Evolutionary conservation across 2,797 vertebrate species (phyloP).

Genomic region (Dipus sagitta): DNA sequence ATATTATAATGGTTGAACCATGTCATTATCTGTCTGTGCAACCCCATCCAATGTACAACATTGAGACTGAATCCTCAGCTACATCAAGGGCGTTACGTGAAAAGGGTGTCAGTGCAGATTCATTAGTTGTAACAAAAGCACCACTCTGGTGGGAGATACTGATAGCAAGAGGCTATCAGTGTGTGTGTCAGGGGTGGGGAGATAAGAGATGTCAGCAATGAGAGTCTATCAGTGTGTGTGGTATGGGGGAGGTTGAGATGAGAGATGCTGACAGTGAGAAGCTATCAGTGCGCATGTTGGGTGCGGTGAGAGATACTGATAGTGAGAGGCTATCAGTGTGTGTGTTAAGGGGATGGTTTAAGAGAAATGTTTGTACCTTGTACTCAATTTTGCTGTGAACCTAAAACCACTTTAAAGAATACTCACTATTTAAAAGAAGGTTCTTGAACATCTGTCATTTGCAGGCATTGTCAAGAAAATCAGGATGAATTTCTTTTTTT

Average conservation of each 20-base stretch:
- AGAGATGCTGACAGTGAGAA: too few species aligned
- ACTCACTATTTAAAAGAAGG: not conserved
- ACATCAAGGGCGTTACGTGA: not conserved
- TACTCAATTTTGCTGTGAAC: slow-evolving; percentile 35
- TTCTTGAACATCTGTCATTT: not conserved
- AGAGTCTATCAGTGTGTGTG: too few species aligned
- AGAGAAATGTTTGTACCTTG: not conserved
- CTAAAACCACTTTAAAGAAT: not conserved
- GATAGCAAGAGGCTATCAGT: too few species aligned
- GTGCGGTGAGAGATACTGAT: not conserved
- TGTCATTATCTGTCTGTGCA: not conserved
- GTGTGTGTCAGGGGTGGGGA: too few species aligned
- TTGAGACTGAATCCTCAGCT: not conserved
- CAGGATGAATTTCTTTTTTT: not conserved
- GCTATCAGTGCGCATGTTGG: too few species aligned
- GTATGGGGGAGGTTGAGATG: not conserved
- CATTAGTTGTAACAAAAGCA: not conserved
- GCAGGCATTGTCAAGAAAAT: not conserved
- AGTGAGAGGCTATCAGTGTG: not conserved
- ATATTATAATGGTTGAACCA: not conserved
- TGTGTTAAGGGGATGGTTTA: not conserved
- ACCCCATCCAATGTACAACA: not conserved
- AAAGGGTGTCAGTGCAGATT: not conserved
- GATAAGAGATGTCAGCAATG: too few species aligned
- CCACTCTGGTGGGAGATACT: not conserved